Conservation (phyloP, 1,140 invertebrate species). For the Brachionus manjavacas region DNA sequence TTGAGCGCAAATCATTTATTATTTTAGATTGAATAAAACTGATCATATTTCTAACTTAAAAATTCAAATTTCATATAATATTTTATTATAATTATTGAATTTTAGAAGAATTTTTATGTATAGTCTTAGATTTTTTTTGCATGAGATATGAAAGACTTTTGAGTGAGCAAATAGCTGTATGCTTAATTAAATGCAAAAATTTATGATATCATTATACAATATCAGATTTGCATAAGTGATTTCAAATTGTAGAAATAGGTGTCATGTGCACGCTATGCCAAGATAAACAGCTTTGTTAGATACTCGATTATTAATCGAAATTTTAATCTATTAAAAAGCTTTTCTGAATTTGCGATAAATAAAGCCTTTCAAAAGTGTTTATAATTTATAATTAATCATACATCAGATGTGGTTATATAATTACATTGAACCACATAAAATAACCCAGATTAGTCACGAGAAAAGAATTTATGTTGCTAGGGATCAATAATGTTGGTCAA, state of each 20-base stretch:
- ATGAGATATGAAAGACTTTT: not conserved
- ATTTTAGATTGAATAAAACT: not conserved
- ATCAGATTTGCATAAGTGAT: not conserved
- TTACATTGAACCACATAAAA: not conserved
- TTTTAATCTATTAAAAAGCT: not conserved
- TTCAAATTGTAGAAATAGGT: not conserved
- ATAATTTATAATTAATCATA: not conserved
- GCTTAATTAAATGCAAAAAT: conserved; percentile 8
- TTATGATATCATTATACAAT: not conserved
- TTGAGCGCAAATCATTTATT: not conserved
- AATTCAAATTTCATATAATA: conserved; percentile 24
- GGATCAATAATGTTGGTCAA: not conserved
- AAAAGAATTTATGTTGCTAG: not conserved
- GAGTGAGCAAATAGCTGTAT: not conserved
- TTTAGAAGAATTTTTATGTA: not conserved
- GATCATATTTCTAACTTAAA: conserved; percentile 17
- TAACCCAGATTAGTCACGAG: not conserved
- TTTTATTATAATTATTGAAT: conserved; percentile 13
- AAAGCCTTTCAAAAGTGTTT: not conserved
- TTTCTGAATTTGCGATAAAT: not conserved
- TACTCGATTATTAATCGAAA: not conserved
- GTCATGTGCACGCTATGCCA: not conserved
- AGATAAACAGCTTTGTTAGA: not conserved
- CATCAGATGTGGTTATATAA: not conserved
- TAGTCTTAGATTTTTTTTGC: not conserved